Conservation (phyloP, 2,797 vertebrate genomes). For the Salarias fasciatus region DNA sequence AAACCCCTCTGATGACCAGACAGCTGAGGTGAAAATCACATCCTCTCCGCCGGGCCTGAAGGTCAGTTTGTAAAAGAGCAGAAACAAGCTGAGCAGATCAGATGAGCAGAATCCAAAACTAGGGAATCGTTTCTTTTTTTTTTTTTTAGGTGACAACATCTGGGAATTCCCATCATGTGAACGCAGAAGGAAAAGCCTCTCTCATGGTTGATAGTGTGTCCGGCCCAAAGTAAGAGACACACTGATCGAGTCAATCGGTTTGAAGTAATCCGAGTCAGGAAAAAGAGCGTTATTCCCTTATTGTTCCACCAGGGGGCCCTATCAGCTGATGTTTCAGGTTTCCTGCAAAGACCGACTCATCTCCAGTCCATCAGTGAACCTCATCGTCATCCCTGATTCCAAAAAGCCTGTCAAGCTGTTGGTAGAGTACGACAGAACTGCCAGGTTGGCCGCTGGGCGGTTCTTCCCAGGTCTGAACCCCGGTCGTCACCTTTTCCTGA, state of each 20-base stretch:
- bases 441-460: conserved; percentile 82
- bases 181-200: conserved; percentile 83
- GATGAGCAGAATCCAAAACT: no score
- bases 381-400: conserved; percentile 88
- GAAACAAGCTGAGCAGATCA: not conserved
- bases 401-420: conserved; percentile 84
- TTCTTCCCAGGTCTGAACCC: conserved; percentile 86
- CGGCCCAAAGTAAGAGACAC: conserved; percentile 86
- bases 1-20: conserved; percentile 84
- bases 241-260: not conserved
- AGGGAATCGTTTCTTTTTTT: conserved; percentile 5
- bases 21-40: conserved; percentile 73
- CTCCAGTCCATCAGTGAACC: conserved; percentile 80
- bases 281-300: conserved; percentile 13
- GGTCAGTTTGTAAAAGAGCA: conserved; percentile 45
- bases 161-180: conserved; percentile 81
- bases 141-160: conserved; percentile 75
- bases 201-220: conserved; percentile 82
- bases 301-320: conserved; percentile 85
- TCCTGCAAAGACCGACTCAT: conserved; percentile 78
- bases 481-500: not conserved
- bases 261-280: no score
- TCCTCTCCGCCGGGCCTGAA: conserved; percentile 49
- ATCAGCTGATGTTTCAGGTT: conserved; percentile 82
- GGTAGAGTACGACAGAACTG: conserved; percentile 81